These are phyloP conservation scores for Habropoda laboriosa DNA, from an alignment of 1,140 invertebrate species.

Conservation along the genomic window DNA sequence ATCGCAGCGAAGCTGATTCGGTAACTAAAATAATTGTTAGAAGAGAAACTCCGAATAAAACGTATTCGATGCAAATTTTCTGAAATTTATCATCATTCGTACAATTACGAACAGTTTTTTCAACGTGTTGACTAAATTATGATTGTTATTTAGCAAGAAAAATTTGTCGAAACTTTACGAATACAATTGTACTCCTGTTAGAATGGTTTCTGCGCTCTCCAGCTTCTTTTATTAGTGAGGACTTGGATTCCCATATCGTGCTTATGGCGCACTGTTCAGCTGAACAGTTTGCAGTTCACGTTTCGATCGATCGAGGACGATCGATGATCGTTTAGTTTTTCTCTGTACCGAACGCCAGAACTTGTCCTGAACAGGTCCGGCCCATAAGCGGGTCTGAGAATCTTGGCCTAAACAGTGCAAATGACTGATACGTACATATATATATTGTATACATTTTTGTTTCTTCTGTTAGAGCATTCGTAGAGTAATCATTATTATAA, in stretches of 20 bases:
- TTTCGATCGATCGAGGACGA: slow-evolving; percentile 21
- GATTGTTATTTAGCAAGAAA: neutral
- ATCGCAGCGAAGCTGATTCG: no score
- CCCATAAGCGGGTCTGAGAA: slow-evolving; percentile 66
- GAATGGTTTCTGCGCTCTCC: slow-evolving; percentile 51
- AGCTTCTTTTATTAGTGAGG: slow-evolving; percentile 54
- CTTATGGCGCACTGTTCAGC: slow-evolving; percentile 56
- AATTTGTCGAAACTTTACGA: neutral
- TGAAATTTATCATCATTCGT: no score
- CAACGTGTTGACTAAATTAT: no score
- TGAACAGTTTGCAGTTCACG: slow-evolving; percentile 44
- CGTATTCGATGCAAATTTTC: no score
- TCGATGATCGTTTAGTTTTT: neutral
- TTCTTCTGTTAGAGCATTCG: slow-evolving; percentile 63
- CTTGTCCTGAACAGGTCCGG: slow-evolving; percentile 37
- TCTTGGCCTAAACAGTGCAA: slow-evolving; percentile 59
- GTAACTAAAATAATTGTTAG: neutral
- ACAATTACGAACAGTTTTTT: no score
- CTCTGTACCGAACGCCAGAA: neutral
- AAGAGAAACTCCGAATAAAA: neutral
- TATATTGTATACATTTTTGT: slow-evolving; percentile 39
- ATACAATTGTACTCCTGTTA: neutral
- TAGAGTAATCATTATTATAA: slow-evolving; percentile 66
- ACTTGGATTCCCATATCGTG: slow-evolving; percentile 63
- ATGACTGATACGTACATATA: slow-evolving; percentile 52